These are phyloP conservation scores for Ridgeia piscesae DNA, from an alignment of 1,140 invertebrate genomes.

Conservation along the genomic window DNA sequence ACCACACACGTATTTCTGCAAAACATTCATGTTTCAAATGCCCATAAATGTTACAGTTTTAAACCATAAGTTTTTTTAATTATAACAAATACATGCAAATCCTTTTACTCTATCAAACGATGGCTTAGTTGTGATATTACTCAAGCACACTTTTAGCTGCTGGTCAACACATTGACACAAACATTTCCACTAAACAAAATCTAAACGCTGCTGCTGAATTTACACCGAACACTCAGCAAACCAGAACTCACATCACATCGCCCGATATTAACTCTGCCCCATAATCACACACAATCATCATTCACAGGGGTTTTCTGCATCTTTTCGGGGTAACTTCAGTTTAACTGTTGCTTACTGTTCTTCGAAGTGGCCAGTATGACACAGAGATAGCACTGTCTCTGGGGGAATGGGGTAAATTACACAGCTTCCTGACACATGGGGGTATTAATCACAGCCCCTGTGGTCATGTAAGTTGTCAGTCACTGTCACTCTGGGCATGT, in stretches of 20 bases:
- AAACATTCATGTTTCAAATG: not conserved
- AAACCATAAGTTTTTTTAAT: not conserved
- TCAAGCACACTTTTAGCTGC: not conserved
- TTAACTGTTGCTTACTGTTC: not conserved
- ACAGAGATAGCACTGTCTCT: not conserved
- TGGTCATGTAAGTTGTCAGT: not conserved
- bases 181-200: not conserved
- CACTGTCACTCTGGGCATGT: not conserved
- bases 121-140: not conserved
- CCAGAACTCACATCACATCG: no score
- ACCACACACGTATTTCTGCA: not conserved
- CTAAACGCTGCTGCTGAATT: not conserved
- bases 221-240: not conserved
- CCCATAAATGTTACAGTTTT: not conserved
- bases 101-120: not conserved
- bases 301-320: not conserved
- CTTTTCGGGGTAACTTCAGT: not conserved
- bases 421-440: not conserved
- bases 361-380: not conserved
- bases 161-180: not conserved
- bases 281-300: not conserved
- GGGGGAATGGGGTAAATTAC: not conserved
- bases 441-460: not conserved
- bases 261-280: no score
- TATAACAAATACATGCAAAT: not conserved